Conservation (phyloP, 2,888 invertebrate species). For the Ecliptopera silaceata region DNA sequence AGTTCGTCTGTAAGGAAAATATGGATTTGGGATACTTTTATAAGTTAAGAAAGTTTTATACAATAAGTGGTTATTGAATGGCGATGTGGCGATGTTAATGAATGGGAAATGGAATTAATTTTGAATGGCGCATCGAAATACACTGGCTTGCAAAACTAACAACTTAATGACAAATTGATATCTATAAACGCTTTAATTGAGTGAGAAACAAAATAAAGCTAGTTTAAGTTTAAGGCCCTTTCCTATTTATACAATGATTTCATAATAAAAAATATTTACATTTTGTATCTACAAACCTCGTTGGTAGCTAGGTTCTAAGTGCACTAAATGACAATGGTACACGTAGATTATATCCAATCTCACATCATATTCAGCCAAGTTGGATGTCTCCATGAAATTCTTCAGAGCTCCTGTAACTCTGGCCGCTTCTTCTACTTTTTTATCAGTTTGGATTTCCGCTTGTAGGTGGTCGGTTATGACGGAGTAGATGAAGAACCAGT, state of each 20-base stretch:
- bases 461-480: slow-evolving; percentile 85
- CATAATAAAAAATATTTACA: neutral
- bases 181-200: too few relatives aligned
- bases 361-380: slow-evolving; percentile 91
- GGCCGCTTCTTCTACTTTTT: slow-evolving; percentile 37
- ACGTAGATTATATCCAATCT: slow-evolving; percentile 90
- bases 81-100: too few relatives aligned
- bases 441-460: slow-evolving; percentile 37
- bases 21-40: neutral
- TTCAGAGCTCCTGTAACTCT: slow-evolving; percentile 84
- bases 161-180: too few relatives aligned
- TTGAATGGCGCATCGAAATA: too few relatives aligned
- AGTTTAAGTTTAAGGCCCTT: too few relatives aligned
- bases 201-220: too few relatives aligned
- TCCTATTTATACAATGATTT: too few relatives aligned
- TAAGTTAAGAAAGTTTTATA: too few relatives aligned
- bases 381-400: slow-evolving; percentile 92
- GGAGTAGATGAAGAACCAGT: slow-evolving; percentile 95
- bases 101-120: too few relatives aligned
- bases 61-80: too few relatives aligned
- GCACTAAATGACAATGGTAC: slow-evolving; percentile 91
- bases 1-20: slow-evolving; percentile 73
- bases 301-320: slow-evolving; percentile 72
- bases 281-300: slow-evolving; percentile 62
- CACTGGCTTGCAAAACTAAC: too few relatives aligned